Conservation (phyloP, 2,113 vertebrate genomes). For the Poecile atricapillus region DNA sequence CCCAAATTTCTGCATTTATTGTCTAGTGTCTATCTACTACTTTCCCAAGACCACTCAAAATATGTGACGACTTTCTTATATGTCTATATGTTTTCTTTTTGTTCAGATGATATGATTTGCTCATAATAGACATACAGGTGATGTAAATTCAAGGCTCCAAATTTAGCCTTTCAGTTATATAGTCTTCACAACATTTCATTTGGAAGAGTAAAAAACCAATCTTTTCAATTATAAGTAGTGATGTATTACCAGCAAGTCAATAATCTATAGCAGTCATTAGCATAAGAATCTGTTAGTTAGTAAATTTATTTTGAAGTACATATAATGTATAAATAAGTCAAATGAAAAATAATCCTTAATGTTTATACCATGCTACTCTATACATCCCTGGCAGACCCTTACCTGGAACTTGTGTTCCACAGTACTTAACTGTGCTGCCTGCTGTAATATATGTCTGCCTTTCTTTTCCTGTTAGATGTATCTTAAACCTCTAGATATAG, state of each 20-base stretch:
- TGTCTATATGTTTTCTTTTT: neutral
- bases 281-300: neutral
- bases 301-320: neutral
- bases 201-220: neutral
- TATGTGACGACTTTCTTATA: neutral
- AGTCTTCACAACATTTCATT: neutral
- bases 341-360: neutral
- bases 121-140: neutral
- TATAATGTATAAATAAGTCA: neutral
- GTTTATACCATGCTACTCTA: neutral
- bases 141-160: neutral
- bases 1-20: neutral
- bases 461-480: neutral
- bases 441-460: neutral
- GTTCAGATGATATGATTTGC: neutral
- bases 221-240: neutral
- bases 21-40: neutral
- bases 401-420: neutral
- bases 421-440: neutral
- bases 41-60: neutral
- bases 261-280: neutral
- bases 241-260: neutral
- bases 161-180: neutral
- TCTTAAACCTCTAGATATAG: neutral
- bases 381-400: neutral